A percentile compares a stretch with the other conserved stretches of the same genome.
Evolutionary conservation across 2,797 vertebrate species (phyloP).

Genomic region (Oophaga sylvatica): DNA sequence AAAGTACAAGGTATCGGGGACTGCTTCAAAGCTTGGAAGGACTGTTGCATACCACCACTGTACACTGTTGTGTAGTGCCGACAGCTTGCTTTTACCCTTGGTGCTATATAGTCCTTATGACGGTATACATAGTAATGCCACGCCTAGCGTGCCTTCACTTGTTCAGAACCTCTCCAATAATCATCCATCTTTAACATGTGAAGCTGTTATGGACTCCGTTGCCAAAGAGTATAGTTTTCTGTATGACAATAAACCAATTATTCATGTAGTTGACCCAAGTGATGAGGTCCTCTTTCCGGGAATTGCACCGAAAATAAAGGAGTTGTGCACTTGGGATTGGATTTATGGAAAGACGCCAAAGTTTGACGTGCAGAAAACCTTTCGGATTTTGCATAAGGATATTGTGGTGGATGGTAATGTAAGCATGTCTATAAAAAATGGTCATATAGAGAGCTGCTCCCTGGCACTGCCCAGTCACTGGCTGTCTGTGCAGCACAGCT

Average conservation of each 20-base stretch:
- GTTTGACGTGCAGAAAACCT: conserved; percentile 78
- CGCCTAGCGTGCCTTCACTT: conserved; percentile 83
- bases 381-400: conserved; percentile 70
- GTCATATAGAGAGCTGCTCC: conserved; percentile 78
- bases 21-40: conserved; percentile 88
- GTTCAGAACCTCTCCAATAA: conserved; percentile 86
- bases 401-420: conserved; percentile 70
- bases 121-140: conserved; percentile 88
- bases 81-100: conserved; percentile 77
- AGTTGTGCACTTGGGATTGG: conserved; percentile 90
- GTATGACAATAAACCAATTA: conserved; percentile 70
- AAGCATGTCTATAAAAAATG: conserved; percentile 80
- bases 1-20: conserved; percentile 90
- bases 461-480: conserved; percentile 77
- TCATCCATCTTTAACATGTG: conserved; percentile 80
- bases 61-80: conserved; percentile 83
- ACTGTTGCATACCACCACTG: conserved; percentile 92
- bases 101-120: conserved; percentile 80
- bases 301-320: conserved; percentile 72
- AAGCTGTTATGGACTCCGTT: conserved; percentile 79
- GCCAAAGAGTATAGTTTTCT: conserved; percentile 78
- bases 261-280: conserved; percentile 78
- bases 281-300: conserved; percentile 82
- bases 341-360: conserved; percentile 91
- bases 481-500: conserved; percentile 75